These are phyloP conservation scores for Gallinago undulata DNA, from an alignment of 2,113 vertebrate genomes.

Conservation along the genomic window DNA sequence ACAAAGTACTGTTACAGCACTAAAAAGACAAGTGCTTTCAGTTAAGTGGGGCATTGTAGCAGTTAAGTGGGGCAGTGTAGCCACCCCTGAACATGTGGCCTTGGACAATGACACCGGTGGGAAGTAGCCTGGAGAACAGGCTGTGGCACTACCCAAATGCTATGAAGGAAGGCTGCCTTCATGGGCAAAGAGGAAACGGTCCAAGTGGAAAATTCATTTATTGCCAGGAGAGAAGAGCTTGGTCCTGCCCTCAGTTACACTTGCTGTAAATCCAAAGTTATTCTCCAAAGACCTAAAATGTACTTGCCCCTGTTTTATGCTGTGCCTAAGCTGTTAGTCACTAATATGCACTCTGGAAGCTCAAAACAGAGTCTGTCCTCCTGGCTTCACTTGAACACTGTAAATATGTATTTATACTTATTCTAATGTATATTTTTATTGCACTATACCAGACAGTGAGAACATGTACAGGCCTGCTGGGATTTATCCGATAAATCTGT, in stretches of 20 bases:
- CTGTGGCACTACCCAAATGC: background rate
- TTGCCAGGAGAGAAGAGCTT: background rate
- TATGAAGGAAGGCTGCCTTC: background rate
- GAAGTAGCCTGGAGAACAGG: background rate
- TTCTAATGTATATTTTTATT: slow-evolving; percentile 53
- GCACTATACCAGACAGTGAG: slow-evolving; percentile 31
- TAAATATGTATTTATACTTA: slow-evolving; percentile 62
- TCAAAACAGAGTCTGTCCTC: slow-evolving; percentile 12
- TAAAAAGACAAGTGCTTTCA: background rate
- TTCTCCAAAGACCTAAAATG: background rate
- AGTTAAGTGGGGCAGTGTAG: background rate
- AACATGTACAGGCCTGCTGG: slow-evolving; percentile 17
- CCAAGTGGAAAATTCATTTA: background rate
- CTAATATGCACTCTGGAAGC: background rate
- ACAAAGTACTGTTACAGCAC: background rate
- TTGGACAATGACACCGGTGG: background rate
- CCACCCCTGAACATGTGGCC: background rate
- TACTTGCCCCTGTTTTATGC: background rate
- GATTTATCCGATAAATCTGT: slow-evolving; percentile 40
- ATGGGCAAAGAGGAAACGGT: background rate
- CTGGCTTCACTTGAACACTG: slow-evolving; percentile 41
- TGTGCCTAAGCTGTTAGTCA: background rate
- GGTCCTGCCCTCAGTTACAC: background rate
- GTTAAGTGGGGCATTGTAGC: background rate
- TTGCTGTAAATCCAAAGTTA: background rate